Evolutionary conservation across 2,888 invertebrate genomes (phyloP).

Genomic region (Acanthosepion pharaonis): DNA sequence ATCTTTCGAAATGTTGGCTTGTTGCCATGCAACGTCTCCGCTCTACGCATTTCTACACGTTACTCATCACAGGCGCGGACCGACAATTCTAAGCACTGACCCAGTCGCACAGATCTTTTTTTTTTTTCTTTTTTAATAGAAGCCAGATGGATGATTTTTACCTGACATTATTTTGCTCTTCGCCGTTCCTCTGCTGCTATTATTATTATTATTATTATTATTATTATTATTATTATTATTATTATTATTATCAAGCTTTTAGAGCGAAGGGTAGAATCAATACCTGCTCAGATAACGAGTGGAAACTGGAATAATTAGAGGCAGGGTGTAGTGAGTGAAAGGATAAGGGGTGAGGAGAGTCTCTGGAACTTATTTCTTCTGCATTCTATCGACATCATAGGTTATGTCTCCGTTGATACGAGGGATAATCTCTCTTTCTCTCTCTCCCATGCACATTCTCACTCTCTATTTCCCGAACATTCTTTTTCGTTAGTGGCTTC

Average conservation of each 20-base stretch:
- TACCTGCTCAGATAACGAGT: not conserved
- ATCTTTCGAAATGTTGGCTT: not conserved
- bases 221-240: not conserved
- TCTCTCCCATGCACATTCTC: not conserved
- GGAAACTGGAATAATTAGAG: not conserved
- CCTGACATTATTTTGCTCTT: not conserved
- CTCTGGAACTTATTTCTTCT: not conserved
- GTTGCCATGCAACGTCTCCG: not conserved
- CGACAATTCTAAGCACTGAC: not conserved
- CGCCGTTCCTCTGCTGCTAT: not conserved
- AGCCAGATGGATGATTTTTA: not conserved
- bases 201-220: not conserved
- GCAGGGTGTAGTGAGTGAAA: not conserved
- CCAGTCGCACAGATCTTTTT: not conserved
- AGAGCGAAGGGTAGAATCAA: not conserved
- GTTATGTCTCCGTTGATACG: not conserved
- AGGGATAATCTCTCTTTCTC: not conserved
- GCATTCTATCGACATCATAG: not conserved
- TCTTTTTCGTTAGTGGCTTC: no score
- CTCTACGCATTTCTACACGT: not conserved
- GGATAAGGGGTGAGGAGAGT: not conserved
- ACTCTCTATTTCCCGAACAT: not conserved
- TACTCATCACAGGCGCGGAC: not conserved
- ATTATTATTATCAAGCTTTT: not conserved
- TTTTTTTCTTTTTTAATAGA: not conserved